A percentile compares a stretch with the other conserved stretches of the same genome.
Evolutionary conservation across 1,140 invertebrate species (phyloP).

Genomic region (Phymastichus coffea): DNA sequence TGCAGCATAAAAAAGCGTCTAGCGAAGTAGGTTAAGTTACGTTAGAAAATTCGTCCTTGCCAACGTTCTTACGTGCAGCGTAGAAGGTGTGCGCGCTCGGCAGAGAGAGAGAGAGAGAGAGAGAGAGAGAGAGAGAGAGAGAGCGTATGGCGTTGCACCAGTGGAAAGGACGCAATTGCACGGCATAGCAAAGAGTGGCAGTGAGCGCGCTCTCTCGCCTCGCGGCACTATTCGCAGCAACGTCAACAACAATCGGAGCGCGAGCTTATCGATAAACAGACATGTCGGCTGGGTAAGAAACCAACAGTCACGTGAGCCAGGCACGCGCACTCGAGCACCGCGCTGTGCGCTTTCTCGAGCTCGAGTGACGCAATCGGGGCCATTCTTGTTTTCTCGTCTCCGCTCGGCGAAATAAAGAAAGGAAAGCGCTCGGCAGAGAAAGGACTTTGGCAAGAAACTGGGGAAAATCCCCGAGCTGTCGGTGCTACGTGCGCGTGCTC

Average conservation of each 20-base stretch:
- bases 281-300: too few relatives aligned
- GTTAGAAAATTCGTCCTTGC: conserved; percentile 26
- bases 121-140: too few relatives aligned
- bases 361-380: conserved; percentile 1
- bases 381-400: conserved; percentile 11
- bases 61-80: conserved; percentile 8
- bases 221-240: too few relatives aligned
- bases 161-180: background rate
- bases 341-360: background rate
- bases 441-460: background rate
- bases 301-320: too few relatives aligned
- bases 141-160: too few relatives aligned
- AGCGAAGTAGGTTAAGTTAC: conserved; percentile 14
- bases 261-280: too few relatives aligned
- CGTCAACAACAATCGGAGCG: too few relatives aligned
- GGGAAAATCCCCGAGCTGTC: conserved; percentile 7
- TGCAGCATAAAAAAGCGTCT: conserved; percentile 8
- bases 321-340: too few relatives aligned
- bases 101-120: background rate
- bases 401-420: conserved; percentile 14
- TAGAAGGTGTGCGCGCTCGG: too few relatives aligned
- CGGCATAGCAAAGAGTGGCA: background rate
- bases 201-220: too few relatives aligned
- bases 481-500: too few relatives aligned
- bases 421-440: conserved; percentile 9